Evolutionary conservation across 2,113 vertebrate genomes (phyloP), one percentile per base, ranked within the genome.

Genomic region (Grammomys dolichurus): DNA sequence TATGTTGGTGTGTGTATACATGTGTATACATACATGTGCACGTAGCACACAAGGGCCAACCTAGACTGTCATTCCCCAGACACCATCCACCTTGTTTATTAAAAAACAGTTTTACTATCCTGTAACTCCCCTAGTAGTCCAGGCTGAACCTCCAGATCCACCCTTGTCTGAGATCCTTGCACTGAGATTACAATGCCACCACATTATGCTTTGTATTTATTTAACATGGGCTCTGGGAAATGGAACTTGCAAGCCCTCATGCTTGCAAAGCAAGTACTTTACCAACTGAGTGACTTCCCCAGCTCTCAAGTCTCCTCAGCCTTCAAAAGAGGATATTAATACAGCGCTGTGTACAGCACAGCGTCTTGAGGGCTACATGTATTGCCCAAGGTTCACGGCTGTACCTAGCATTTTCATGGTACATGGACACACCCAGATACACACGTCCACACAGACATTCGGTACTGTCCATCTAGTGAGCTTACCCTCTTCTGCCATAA

Each of bases 351-450:
- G n/a, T 24, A 48, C 0, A 43, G 14, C 2, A 5, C 19, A 22
- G 63, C 20, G 5, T 19, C 3, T 1, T 22, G 43, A 16, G 70
- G 69, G 12, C 28, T 89, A 48, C 10, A 33, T 7, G 26, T 22
- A 36, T 7, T 36, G 20, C 5, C 19, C 28, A 4, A 40, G 14
- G 28, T 63, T 46, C 94, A 56, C 56, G 26, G 85, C 1, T 73
- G 36, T 0, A 9, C 19, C 20, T 10, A 67, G 60, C 6, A 13
- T 28, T 9, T 63, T 60, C 31, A 14, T 85, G 51, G n/a, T 51
- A 76, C 1, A 0, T 3, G 36, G 48, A 17, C 0, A 3, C 51
- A 46, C 48, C 46, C 0, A 0, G 31, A 28, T 48, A 70, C 80
- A 46, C 28, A 28, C 20, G 28, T 65, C 56, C 36, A 87, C 87